phyloP scores from a whole-genome alignment of 2,888 invertebrate species.

The Volucella inflata region DNA sequence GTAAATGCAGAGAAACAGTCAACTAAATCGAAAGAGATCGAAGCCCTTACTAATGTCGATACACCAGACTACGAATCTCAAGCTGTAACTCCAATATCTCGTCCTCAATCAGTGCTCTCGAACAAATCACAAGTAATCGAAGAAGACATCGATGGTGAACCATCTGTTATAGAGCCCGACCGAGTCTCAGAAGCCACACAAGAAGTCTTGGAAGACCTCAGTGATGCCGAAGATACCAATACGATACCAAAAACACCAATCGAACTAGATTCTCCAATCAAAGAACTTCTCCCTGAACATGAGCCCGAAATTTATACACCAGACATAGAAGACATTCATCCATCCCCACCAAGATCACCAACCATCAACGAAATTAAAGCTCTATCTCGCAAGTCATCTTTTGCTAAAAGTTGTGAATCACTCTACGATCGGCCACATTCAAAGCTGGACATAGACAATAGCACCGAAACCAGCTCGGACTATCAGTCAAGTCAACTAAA shows the following conservation, averaged over 20 bases:
- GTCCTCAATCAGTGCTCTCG: conserved; percentile 79
- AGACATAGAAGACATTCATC: conserved; percentile 7
- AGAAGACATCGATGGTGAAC: conserved; percentile 81
- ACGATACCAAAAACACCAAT: conserved; percentile 53
- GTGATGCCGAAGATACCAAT: conserved; percentile 39
- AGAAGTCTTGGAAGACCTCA: conserved; percentile 53
- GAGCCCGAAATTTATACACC: neutral
- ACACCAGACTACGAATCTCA: conserved; percentile 69
- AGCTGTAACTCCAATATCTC: conserved; percentile 77
- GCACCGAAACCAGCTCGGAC: conserved; percentile 80
- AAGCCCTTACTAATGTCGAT: conserved; percentile 72
- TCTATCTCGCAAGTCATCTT: conserved; percentile 77
- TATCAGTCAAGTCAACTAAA: conserved; percentile 78
- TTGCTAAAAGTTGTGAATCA: conserved; percentile 80
- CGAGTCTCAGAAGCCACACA: conserved; percentile 49
- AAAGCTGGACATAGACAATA: conserved; percentile 78
- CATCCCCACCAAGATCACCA: conserved; percentile 73
- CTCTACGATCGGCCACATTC: conserved; percentile 78
- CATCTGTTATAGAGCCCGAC: conserved; percentile 69
- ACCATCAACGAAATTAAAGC: conserved; percentile 78
- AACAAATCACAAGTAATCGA: conserved; percentile 84
- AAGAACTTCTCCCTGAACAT: conserved; percentile 16
- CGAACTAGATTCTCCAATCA: conserved; percentile 28
- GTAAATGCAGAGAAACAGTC: conserved; percentile 71
- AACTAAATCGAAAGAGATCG: conserved; percentile 78